These are phyloP conservation scores for Accipiter virgatus DNA, from an alignment of 2,113 vertebrate species.

Conservation along the genomic window DNA sequence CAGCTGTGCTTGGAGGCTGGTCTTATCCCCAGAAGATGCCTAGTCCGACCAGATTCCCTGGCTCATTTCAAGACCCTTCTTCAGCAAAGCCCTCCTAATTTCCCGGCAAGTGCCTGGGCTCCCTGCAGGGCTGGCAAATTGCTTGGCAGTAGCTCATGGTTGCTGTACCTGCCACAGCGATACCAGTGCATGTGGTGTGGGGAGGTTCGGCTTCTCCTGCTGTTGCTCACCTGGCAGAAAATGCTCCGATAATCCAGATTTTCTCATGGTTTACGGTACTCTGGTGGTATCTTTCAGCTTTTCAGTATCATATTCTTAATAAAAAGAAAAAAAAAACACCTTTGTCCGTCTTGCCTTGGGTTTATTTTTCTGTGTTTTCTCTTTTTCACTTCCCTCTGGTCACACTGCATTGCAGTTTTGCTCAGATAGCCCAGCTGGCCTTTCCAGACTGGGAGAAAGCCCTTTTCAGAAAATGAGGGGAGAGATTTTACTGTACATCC, in stretches of 20 bases:
- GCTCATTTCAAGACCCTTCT: not conserved
- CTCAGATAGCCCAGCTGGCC: not conserved
- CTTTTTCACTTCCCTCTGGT: not conserved
- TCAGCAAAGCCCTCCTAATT: not conserved
- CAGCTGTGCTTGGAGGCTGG: rapidly evolving
- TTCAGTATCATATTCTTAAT: not conserved
- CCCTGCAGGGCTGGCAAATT: not conserved
- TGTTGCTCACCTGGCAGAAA: not conserved
- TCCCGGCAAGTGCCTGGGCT: not conserved
- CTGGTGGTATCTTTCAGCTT: not conserved
- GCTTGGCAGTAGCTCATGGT: not conserved
- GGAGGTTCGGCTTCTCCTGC: not conserved
- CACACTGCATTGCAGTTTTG: not conserved
- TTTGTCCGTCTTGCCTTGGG: not conserved
- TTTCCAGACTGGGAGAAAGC: not conserved
- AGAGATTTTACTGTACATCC: not conserved
- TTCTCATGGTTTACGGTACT: not conserved
- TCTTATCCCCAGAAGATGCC: not conserved
- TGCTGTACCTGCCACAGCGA: rapidly evolving
- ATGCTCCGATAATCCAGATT: not conserved
- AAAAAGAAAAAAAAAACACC: not conserved
- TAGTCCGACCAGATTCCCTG: not conserved
- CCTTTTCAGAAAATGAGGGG: not conserved
- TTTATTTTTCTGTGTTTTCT: not conserved
- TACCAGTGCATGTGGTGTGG: not conserved